Conservation (phyloP, 2,888 invertebrate genomes). For the Ariolimax columbianus region DNA sequence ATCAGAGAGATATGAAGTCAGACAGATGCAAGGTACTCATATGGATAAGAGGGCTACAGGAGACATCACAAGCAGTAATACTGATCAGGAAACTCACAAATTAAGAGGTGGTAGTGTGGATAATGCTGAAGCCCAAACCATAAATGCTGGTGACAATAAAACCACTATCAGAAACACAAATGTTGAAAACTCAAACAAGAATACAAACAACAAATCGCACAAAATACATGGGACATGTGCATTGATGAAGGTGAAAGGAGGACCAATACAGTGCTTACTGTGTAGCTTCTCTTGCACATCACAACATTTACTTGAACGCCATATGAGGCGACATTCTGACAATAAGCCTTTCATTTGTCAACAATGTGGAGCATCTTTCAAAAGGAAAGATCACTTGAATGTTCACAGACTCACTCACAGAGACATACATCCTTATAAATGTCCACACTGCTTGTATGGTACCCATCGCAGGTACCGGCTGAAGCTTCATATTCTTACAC, state of each 20-base stretch:
- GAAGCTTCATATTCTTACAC: constrained; percentile 31
- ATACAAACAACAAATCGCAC: neutral
- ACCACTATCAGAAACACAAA: no score
- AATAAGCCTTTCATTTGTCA: neutral
- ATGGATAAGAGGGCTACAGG: neutral
- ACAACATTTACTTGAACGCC: constrained; percentile 3
- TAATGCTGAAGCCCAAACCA: neutral
- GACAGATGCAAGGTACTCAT: neutral
- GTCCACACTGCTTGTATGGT: constrained; percentile 34
- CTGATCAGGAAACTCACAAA: neutral
- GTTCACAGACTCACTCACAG: constrained; percentile 36
- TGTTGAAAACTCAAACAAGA: neutral
- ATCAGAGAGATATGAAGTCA: neutral
- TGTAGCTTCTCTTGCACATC: constrained; percentile 34
- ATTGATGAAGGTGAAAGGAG: neutral
- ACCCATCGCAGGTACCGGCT: constrained; percentile 38
- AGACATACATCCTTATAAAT: constrained; percentile 16
- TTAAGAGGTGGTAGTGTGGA: neutral
- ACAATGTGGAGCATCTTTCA: constrained; percentile 41
- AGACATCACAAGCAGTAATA: neutral
- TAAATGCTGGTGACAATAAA: neutral
- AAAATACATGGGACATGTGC: neutral
- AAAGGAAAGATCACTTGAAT: constrained; percentile 35
- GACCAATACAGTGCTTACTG: neutral
- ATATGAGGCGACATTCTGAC: constrained; percentile 32